Percentiles rank a stretch among this genome's conserved stretches.
These are phyloP conservation scores for Lepidostoma basale DNA, from an alignment of 1,140 invertebrate genomes.

Conservation along the genomic window DNA sequence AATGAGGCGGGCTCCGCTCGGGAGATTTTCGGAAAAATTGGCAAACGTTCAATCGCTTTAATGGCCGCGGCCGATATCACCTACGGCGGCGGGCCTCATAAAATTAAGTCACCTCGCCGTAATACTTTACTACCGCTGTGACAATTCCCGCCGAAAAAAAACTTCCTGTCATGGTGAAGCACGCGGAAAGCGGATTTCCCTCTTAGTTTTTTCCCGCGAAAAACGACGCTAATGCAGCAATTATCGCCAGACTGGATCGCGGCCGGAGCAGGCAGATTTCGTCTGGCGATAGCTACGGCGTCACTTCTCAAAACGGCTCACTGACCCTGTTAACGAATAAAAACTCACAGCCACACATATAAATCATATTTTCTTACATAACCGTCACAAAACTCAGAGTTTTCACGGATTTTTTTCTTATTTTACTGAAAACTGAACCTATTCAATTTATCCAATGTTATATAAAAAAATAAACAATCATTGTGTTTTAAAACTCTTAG, in stretches of 20 bases:
- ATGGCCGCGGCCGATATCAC: slow-evolving; percentile 16
- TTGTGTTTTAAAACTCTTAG: too few species aligned
- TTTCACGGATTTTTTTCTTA: too few species aligned
- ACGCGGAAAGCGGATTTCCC: slow-evolving; percentile 9
- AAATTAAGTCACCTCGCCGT: slow-evolving; percentile 12
- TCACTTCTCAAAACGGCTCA: background rate
- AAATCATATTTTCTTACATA: too few species aligned
- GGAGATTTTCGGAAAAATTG: slow-evolving; percentile 30
- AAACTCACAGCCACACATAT: too few species aligned
- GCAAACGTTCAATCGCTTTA: slow-evolving; percentile 32
- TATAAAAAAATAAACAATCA: too few species aligned
- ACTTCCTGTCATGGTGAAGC: slow-evolving; percentile 1
- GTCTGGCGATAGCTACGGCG: background rate
- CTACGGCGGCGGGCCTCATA: background rate
- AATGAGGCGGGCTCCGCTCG: slow-evolving; percentile 21
- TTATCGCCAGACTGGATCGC: background rate
- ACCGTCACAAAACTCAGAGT: too few species aligned
- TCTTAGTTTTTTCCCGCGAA: slow-evolving; percentile 4
- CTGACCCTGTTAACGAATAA: background rate
- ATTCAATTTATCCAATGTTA: too few species aligned
- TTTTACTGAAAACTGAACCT: too few species aligned
- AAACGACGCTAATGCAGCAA: background rate
- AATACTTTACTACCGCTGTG: slow-evolving; percentile 12
- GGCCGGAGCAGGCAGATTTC: background rate
- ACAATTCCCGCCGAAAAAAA: slow-evolving; percentile 1